Conservation (phyloP, 1,140 invertebrate species). For the Heterodera schachtii region DNA sequence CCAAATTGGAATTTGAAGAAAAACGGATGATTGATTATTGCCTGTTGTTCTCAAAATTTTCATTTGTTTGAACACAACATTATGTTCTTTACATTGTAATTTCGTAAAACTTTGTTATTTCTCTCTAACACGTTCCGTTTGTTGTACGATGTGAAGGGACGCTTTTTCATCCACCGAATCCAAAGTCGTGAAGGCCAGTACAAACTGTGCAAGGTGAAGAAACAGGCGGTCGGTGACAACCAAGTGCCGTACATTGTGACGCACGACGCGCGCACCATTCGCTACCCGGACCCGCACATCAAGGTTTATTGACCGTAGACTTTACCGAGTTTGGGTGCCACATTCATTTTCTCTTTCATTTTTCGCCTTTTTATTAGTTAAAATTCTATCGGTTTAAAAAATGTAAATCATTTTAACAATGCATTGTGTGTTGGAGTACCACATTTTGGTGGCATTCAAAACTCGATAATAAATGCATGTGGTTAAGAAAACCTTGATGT, state of each 20-base stretch:
- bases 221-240: constrained; percentile 83
- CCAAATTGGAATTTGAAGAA: too few relatives aligned
- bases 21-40: too few relatives aligned
- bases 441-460: too few relatives aligned
- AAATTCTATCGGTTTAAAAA: too few relatives aligned
- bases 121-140: constrained; percentile 83
- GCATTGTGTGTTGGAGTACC: too few relatives aligned
- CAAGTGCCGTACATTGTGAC: constrained; percentile 93
- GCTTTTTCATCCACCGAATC: constrained; percentile 95
- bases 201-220: constrained; percentile 77
- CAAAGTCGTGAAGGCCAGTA: constrained; percentile 84
- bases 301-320: constrained; percentile 69
- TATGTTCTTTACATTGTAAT: too few relatives aligned
- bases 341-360: too few relatives aligned
- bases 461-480: too few relatives aligned
- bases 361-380: too few relatives aligned
- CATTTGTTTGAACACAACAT: too few relatives aligned
- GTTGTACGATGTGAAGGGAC: constrained; percentile 97
- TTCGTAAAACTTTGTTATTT: background rate
- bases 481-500: constrained; percentile 84
- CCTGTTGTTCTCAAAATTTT: too few relatives aligned
- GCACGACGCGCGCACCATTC: constrained; percentile 94
- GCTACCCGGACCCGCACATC: constrained; percentile 95
- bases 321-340: background rate
- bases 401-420: too few relatives aligned